phyloP scores from a whole-genome alignment of 1,140 invertebrate species.

The Lepidurus arcticus region DNA sequence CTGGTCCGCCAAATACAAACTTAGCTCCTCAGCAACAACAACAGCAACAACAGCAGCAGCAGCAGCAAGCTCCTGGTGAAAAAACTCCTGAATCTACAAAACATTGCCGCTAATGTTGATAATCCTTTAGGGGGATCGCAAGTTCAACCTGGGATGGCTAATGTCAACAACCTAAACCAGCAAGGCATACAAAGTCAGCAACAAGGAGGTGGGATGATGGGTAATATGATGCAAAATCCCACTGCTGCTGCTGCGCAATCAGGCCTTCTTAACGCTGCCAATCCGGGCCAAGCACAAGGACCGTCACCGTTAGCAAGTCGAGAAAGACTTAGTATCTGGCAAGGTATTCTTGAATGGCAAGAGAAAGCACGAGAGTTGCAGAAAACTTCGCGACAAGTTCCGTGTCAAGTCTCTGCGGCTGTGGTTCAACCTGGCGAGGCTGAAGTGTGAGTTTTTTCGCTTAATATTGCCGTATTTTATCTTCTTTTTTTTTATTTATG shows the following conservation, averaged over 20 bases:
- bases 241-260: background rate
- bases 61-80: slow-evolving; percentile 25
- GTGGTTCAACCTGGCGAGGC: slow-evolving; percentile 73
- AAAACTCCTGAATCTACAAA: background rate
- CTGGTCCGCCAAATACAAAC: slow-evolving; percentile 17
- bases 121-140: background rate
- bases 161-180: slow-evolving; percentile 42
- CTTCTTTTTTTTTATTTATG: slow-evolving; percentile 31
- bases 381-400: slow-evolving; percentile 73
- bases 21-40: slow-evolving; percentile 35
- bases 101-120: background rate
- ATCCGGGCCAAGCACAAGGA: background rate
- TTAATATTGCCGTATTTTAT: slow-evolving; percentile 8
- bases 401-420: slow-evolving; percentile 68
- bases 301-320: slow-evolving; percentile 37
- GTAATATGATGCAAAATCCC: background rate
- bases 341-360: slow-evolving; percentile 81
- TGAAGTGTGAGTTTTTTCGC: slow-evolving; percentile 59
- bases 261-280: background rate
- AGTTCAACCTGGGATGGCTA: slow-evolving; percentile 36
- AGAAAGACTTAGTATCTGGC: slow-evolving; percentile 72
- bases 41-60: slow-evolving; percentile 36
- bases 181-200: slow-evolving; percentile 41
- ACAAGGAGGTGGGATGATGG: slow-evolving; percentile 31
- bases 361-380: slow-evolving; percentile 64